phyloP scores from a whole-genome alignment of 2,113 vertebrate species.

The Dicerorhinus sumatrensis region DNA sequence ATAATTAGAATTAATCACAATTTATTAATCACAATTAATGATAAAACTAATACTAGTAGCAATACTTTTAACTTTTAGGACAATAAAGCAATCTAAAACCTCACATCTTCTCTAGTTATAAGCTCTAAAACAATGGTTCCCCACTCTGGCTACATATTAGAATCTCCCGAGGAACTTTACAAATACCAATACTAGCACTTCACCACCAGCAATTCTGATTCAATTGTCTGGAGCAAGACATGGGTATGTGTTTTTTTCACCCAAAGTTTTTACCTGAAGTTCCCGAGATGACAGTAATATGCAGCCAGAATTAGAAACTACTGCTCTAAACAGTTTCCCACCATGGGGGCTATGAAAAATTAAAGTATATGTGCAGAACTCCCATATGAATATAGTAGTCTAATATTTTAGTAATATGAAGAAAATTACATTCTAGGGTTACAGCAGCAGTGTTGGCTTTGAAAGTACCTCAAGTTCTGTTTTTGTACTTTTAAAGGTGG shows the following conservation, averaged over 20 bases:
- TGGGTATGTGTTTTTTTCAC: not conserved
- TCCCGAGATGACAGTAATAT: not conserved
- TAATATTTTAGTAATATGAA: not conserved
- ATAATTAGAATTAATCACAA: not conserved
- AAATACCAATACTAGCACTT: not conserved
- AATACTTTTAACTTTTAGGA: not conserved
- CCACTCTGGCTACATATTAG: constrained; percentile 4
- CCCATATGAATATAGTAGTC: not conserved
- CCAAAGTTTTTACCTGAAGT: not conserved
- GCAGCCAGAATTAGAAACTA: not conserved
- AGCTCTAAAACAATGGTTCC: not conserved
- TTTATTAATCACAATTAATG: not conserved
- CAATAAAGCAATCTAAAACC: not conserved
- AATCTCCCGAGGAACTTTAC: not conserved
- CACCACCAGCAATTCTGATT: not conserved
- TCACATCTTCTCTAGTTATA: not conserved
- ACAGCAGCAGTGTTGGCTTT: not conserved
- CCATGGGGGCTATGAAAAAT: not conserved
- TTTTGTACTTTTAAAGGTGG: not conserved
- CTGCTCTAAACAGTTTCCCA: not conserved
- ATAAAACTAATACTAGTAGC: not conserved
- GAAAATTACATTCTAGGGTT: not conserved
- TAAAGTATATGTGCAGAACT: not conserved
- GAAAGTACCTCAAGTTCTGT: not conserved
- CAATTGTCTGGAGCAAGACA: not conserved